Evolutionary conservation across 1,140 invertebrate species (phyloP), one percentile per base, ranked within the genome.

Genomic region (Leptopilina boulardi): DNA sequence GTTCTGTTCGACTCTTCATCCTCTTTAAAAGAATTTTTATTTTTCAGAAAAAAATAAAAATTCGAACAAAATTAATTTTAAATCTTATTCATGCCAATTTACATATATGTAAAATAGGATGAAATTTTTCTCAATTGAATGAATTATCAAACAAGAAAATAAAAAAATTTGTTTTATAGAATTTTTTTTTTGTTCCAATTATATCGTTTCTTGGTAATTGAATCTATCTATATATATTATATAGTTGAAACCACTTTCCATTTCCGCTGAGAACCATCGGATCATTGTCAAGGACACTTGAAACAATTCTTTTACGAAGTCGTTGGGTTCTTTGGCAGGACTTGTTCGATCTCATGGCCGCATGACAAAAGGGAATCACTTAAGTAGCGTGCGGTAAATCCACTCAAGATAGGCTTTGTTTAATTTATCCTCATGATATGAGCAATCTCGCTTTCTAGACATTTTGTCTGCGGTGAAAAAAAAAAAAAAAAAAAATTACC

Each of bases 341-440:
- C 23, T 30, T 30, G 59, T 66, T 66, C 59, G 59, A 66, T 66
- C 26, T 30, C 56, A 66, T 66, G 56, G 23, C 26, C 21, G 6
- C 34, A 66, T 66, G 59, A 66, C 59, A 66, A 66, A 38, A 66
- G 23, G 59, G 59, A 66, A 66, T 30, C 23, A 66, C 59, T 66
- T 66, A 30, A 66, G 59, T 30, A 30, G 59, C 59, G 59, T 66
- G n/a, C n/a, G 23, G 59, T 66, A 66, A 38, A 66, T 66, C 23
- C 21, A 66, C 59, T 66, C 59, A 66, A 13, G 59, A 66, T 66
- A 8, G 59, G 23, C 59, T 66, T 66, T 66, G 59, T 66, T 66
- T 66, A 66, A 66, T 66, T 34, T 66, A 66, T 66, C 59, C 59
- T 15, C 23, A 30, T 30, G 59, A 66, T 66, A 66, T 30, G 13